These are phyloP conservation scores for Pelecanoides urinatrix DNA, from an alignment of 2,113 vertebrate species.

Conservation along the genomic window DNA sequence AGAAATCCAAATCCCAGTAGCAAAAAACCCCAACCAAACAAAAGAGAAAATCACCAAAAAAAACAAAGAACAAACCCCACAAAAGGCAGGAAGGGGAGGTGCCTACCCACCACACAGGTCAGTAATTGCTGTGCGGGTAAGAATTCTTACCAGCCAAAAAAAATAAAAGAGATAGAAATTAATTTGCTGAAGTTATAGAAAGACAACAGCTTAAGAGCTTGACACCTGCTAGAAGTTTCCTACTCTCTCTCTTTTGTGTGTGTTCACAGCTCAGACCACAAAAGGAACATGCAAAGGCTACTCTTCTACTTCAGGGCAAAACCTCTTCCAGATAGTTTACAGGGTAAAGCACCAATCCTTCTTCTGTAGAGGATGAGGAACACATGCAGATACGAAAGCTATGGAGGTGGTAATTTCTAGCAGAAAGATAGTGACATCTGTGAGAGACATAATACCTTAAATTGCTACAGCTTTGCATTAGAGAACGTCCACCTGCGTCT, in stretches of 20 bases:
- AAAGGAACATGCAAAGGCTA: not conserved
- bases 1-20: not conserved
- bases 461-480: not conserved
- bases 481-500: not conserved
- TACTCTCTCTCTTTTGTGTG: not conserved
- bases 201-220: not conserved
- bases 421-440: not conserved
- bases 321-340: not conserved
- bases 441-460: not conserved
- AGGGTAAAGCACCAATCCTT: not conserved
- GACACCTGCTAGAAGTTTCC: not conserved
- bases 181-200: not conserved
- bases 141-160: not conserved
- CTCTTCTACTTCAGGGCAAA: not conserved
- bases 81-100: not conserved
- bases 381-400: not conserved
- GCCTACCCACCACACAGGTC: not conserved
- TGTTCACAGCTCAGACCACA: not conserved
- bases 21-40: not conserved
- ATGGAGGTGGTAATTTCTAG: not conserved
- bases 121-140: not conserved
- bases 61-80: not conserved
- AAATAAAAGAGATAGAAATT: not conserved
- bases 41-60: fast-evolving
- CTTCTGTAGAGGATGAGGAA: not conserved